Base-by-base conservation (phyloP, 2,888 invertebrate species). In the Chloroclysta siterata region DNA sequence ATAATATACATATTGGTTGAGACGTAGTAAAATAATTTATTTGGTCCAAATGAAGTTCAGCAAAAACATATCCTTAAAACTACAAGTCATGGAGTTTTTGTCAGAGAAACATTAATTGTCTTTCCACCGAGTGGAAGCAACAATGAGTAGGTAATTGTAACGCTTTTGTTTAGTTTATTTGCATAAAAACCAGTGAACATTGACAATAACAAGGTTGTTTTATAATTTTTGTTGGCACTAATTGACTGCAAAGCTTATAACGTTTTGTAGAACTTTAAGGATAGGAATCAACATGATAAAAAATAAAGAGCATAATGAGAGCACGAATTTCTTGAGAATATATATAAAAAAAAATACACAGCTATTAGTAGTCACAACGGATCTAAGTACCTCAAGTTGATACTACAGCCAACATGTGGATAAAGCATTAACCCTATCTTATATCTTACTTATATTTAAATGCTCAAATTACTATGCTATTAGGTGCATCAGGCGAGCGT, bases 121-220 rank as follows among this genome's bases (percentile, higher is more conserved):
- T 68, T 52, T 65, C 68, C 60, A 67, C 60, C 52, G 52, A n/a
- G 60, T 65, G 39, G 62, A 56, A 59, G 55, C 53, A 68, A 72
- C 66, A 74, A 74, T 72, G 70, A 71, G 63, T 60, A 53, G 47
- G 66, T 71, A 68, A 72, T 72, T 70, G 69, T 70, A 63, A 66
- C 58, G 57, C 63, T 71, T 68, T 71, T 69, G 72, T 72, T 63
- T 56, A 58, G 65, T 69, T 69, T 69, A 75, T 77, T 76, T 74
- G 72, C 66, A 76, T 74, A 77, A 76, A 75, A 76, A 77, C 67
- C 65, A 66, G 62, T 61, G 69, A 59, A 65, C 68, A 66, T 65
- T 65, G 69, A 72, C 71, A 72, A 70, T 71, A 62, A 68, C 54
- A 47, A 60, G 60, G 53, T 61, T 61, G 61, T 68, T 65, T 67